phyloP scores from a whole-genome alignment of 2,113 vertebrate genomes.

The Fregata magnificens region DNA sequence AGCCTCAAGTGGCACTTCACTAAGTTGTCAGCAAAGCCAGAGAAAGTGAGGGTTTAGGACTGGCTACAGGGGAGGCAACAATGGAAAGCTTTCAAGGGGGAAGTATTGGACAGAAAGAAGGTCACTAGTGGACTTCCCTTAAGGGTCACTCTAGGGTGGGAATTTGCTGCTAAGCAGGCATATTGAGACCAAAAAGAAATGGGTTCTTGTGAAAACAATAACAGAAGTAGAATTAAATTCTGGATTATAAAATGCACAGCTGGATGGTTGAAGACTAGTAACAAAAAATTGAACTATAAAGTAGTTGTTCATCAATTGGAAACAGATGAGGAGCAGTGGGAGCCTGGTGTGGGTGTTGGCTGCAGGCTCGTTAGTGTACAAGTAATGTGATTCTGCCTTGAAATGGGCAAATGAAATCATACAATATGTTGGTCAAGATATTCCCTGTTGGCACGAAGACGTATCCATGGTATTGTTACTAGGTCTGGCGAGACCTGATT shows the following conservation, averaged over 20 bases:
- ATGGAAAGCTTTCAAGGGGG: neutral
- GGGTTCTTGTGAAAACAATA: slow-evolving; percentile 16
- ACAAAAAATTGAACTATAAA: slow-evolving; percentile 20
- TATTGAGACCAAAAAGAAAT: neutral
- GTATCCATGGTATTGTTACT: neutral
- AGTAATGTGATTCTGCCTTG: neutral
- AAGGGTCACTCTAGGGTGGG: neutral
- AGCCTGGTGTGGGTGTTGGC: neutral
- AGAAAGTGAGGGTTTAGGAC: neutral
- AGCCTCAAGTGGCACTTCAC: neutral
- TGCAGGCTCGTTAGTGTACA: neutral
- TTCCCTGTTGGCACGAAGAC: neutral
- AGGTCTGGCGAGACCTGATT: neutral
- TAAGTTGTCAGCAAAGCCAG: neutral
- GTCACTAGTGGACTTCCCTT: neutral
- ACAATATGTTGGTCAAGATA: neutral
- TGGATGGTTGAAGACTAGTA: slow-evolving; percentile 10
- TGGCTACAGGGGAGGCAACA: neutral
- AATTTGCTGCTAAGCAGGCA: neutral
- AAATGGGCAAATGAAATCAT: neutral
- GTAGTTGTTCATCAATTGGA: neutral
- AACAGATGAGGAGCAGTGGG: slow-evolving; percentile 41
- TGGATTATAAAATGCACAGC: slow-evolving; percentile 35
- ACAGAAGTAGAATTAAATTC: slow-evolving; percentile 22
- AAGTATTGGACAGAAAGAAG: neutral